Conservation (phyloP, 1,140 invertebrate genomes). For the Adelges cooleyi region DNA sequence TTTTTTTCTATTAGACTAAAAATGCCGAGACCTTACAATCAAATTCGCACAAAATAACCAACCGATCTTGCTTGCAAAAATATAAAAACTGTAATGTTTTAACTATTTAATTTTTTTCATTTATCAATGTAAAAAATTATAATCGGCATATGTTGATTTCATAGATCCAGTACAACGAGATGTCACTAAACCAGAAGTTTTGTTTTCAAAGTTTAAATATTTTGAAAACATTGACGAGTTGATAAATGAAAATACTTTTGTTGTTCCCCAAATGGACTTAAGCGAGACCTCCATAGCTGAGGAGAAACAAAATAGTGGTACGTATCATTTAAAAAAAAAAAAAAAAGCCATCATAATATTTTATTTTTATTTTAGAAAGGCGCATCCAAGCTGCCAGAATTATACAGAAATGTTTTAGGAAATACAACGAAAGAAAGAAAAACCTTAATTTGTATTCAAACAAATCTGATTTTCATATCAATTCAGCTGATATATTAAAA, state of each 20-base stretch:
- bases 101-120: neutral
- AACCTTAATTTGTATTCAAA: neutral
- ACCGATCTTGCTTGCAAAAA: neutral
- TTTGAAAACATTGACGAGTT: neutral
- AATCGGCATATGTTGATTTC: neutral
- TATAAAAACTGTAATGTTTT: neutral
- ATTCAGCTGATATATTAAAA: neutral
- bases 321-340: neutral
- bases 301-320: neutral
- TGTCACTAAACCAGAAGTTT: slow-evolving; percentile 2
- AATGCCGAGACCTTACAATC: neutral
- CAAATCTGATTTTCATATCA: neutral
- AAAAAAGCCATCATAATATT: neutral
- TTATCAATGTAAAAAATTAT: neutral
- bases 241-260: neutral
- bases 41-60: neutral
- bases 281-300: neutral
- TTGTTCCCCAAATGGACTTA: neutral
- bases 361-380: neutral
- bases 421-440: too few species aligned
- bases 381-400: neutral
- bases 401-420: neutral
- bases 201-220: neutral
- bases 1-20: neutral
- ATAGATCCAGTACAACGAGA: neutral